Evolutionary conservation across 2,797 vertebrate species (phyloP).

Genomic region (Protosalanx chinensis): DNA sequence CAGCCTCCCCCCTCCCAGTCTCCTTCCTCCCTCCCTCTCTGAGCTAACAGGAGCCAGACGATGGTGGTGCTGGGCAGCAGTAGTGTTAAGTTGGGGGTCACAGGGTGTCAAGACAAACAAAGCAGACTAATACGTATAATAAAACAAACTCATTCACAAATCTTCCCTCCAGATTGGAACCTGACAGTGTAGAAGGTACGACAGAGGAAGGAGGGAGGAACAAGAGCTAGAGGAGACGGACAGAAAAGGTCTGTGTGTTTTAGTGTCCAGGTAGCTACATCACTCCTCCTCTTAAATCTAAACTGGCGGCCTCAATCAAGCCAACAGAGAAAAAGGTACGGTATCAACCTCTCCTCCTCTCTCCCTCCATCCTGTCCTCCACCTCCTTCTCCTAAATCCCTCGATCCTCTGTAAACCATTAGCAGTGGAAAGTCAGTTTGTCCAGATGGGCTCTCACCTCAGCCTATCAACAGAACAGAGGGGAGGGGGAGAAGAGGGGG

Average conservation of each 20-base stretch:
- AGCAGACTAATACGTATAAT: neutral
- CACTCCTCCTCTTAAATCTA: neutral
- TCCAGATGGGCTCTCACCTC: slow-evolving; percentile 53
- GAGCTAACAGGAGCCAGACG: no score
- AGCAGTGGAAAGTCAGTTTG: slow-evolving; percentile 23
- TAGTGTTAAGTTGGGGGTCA: neutral
- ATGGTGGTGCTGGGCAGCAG: neutral
- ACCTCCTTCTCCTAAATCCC: slow-evolving; percentile 2
- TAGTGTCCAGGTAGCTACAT: neutral
- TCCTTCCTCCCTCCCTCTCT: no score
- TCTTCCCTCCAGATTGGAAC: no score
- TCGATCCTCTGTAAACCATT: slow-evolving; percentile 30
- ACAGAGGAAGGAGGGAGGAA: neutral
- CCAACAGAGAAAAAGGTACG: slow-evolving; percentile 23
- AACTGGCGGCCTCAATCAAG: slow-evolving; percentile 10
- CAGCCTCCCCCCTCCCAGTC: no score
- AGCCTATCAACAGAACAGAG: slow-evolving; percentile 66
- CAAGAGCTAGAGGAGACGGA: no score
- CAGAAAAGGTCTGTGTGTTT: no score
- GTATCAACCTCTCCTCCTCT: slow-evolving; percentile 11
- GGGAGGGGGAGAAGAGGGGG: slow-evolving; percentile 5
- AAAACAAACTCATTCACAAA: slow-evolving; percentile 3
- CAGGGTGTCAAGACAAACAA: neutral
- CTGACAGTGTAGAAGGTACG: no score
- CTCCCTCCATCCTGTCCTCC: slow-evolving; percentile 14